A percentile compares a stretch with the other conserved stretches of the same genome.
Conservation (phyloP, 2,888 invertebrate genomes). For the Pristionchus exspectatus region DNA sequence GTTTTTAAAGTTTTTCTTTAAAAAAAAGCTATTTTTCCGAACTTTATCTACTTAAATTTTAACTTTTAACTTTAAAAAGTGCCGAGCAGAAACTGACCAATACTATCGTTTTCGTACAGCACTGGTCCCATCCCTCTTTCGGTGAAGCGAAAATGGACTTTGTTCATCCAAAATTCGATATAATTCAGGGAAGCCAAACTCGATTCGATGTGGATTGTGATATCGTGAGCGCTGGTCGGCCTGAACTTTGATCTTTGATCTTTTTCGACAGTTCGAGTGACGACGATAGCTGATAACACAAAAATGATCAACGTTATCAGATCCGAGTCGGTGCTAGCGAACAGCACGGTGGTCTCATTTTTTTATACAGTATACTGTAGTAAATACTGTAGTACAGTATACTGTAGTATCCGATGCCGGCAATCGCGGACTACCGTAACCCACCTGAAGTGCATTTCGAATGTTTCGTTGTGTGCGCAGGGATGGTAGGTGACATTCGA, state of each 20-base stretch:
- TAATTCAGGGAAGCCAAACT: neutral
- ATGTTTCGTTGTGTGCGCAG: neutral
- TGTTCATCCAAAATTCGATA: neutral
- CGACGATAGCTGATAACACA: no score
- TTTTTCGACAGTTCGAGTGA: neutral
- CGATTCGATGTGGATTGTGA: neutral
- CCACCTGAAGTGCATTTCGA: neutral
- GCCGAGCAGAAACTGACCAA: neutral
- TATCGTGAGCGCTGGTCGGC: neutral
- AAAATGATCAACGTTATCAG: no score
- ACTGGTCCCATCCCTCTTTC: neutral
- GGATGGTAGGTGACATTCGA: neutral
- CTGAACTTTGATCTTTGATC: slow-evolving; percentile 1
- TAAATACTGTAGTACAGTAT: no score
- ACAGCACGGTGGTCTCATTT: no score
- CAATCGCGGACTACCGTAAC: neutral
- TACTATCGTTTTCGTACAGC: neutral
- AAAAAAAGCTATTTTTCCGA: no score
- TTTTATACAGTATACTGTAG: no score
- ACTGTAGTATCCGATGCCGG: no score
- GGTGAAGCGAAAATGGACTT: neutral
- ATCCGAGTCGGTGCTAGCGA: no score
- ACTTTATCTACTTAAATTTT: no score
- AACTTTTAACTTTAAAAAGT: no score
- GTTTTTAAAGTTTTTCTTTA: no score